Evolutionary conservation across 2,113 vertebrate species (phyloP).

Genomic region (Pagrus major): DNA sequence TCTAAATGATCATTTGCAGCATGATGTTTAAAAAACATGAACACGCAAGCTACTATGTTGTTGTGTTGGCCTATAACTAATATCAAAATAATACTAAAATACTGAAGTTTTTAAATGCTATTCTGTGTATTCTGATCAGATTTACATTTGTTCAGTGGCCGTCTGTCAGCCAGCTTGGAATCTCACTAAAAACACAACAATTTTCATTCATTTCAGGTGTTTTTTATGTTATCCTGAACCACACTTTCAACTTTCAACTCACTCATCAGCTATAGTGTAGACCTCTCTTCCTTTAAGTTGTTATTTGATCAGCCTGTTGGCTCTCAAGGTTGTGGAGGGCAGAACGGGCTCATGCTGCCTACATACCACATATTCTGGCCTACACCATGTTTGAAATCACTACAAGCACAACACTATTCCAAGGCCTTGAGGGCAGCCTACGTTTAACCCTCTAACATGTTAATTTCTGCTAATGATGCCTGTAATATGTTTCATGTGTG

Average conservation of each 20-base stretch:
- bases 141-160: not conserved
- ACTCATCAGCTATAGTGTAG: not conserved
- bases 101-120: not conserved
- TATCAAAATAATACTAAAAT: not conserved
- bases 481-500: not conserved
- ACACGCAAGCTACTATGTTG: not conserved
- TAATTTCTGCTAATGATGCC: not conserved
- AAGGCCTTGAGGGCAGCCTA: not conserved
- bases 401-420: not conserved
- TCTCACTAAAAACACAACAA: not conserved
- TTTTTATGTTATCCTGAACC: not conserved
- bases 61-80: not conserved
- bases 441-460: not conserved
- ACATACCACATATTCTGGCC: not conserved
- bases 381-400: constrained; percentile 1
- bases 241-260: constrained; percentile 1
- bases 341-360: not conserved
- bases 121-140: not conserved
- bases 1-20: not conserved
- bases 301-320: constrained; percentile 14
- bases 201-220: not conserved
- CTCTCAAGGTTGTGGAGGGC: constrained; percentile 19
- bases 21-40: not conserved
- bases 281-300: constrained; percentile 10
- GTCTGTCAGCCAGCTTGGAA: not conserved